Evolutionary conservation across 1,140 invertebrate genomes (phyloP), one percentile per base, ranked within the genome.

Genomic region (Dendroctonus ponderosae): DNA sequence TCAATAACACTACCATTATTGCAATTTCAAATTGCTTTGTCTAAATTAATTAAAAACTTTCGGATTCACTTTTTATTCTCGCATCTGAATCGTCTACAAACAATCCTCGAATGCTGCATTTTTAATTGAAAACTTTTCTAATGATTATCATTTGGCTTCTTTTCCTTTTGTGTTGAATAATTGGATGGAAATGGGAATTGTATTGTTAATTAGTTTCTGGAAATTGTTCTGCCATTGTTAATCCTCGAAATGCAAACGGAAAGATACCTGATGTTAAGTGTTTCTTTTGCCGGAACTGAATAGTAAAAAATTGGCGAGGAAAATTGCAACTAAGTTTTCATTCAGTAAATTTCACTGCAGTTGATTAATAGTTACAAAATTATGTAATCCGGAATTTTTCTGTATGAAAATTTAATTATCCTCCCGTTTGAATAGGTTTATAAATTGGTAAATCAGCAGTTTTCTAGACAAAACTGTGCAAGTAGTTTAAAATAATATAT

Each of bases 121-220:
- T 60, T 60, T 50, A 60, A 60, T 49, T 60, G 58, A 60, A 60
- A 60, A 60, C 58, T 60, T 60, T 60, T 49, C 58, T 49, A 60
- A 48, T 60, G 58, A 60, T 49, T 60, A 60, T 60, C 42, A 58
- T 58, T 58, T 44, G 42, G 39, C 39, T 58, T 11, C n/a, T 39
- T 48, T 49, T 48, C 48, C 39, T 48, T 50, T 49, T 60, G 7
- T 60, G 58, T 49, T 12, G 5, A 12, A n/a, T 50, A 60, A 60
- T 60, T 60, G 58, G 58, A 60, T 50, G 43, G 40, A 50, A 50
- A 60, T 60, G 44, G 58, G 12, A 15, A 46, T 46, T 9, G 9
- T 46, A 46, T 46, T 46, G 26, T 26, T 52, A n/a, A n/a, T 52
- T 52, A 12, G n/a, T 8, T 52, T 8, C 7, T 52, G 7, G 8